Evolutionary conservation across 2,888 invertebrate genomes (phyloP).

Genomic region (Eupithecia inturbata): DNA sequence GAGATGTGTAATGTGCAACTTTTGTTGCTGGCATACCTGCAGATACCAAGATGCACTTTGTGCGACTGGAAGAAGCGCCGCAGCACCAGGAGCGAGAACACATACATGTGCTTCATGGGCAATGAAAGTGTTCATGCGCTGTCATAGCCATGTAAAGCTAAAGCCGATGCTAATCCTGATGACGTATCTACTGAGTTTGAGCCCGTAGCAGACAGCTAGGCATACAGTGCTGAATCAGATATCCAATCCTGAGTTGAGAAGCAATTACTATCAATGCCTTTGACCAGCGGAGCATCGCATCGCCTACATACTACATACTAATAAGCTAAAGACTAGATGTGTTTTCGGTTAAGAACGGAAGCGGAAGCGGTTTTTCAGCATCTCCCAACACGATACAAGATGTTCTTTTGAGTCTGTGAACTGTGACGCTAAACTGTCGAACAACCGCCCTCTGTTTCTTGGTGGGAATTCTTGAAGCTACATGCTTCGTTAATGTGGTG

Average conservation of each 20-base stretch:
- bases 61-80: no score
- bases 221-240: background rate
- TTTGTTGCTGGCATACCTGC: no score
- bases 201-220: background rate
- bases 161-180: background rate
- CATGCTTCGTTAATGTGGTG: no score
- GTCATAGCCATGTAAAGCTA: background rate
- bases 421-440: no score
- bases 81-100: no score
- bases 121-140: no score
- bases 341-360: background rate
- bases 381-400: background rate
- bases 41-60: no score
- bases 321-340: constrained; percentile 10
- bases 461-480: no score
- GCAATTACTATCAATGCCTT: constrained; percentile 21
- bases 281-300: constrained; percentile 17
- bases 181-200: background rate
- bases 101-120: no score
- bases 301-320: constrained; percentile 16
- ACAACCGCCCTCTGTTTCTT: no score
- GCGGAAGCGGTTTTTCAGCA: background rate
- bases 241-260: constrained; percentile 11
- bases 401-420: no score
- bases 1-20: no score